phyloP scores from a whole-genome alignment of 2,113 vertebrate genomes.

The Alces alces region DNA sequence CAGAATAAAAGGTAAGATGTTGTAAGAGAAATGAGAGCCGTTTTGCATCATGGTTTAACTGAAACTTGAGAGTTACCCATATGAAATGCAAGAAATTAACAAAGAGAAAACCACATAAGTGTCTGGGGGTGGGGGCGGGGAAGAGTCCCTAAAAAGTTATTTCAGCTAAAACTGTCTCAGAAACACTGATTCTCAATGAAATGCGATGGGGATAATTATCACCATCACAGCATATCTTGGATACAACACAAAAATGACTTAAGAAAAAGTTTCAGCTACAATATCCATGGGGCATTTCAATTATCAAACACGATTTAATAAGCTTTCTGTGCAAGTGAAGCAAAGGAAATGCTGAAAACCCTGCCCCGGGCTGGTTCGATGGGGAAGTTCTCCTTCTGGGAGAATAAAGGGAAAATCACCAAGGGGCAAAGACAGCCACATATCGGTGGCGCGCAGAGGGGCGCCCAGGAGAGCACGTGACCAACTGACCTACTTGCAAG shows the following conservation, averaged over 20 bases:
- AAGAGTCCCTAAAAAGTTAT: not conserved
- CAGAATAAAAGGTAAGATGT: not conserved
- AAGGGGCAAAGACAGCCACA: not conserved
- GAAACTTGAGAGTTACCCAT: not conserved
- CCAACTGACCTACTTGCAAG: not conserved
- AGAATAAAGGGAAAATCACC: not conserved
- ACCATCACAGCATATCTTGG: not conserved
- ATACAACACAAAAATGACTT: not conserved
- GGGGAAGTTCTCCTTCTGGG: conserved; percentile 58
- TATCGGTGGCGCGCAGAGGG: not conserved
- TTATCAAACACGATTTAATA: not conserved
- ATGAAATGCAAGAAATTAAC: not conserved
- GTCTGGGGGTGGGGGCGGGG: fast-evolving
- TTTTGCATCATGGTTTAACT: fast-evolving
- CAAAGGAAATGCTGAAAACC: conserved; percentile 70
- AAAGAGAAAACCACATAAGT: not conserved
- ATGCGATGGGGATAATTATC: not conserved
- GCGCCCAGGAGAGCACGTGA: too few species aligned
- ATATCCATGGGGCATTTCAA: not conserved
- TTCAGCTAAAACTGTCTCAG: not conserved
- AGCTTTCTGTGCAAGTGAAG: not conserved
- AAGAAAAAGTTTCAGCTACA: not conserved
- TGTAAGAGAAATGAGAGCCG: too few species aligned
- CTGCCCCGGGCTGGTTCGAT: conserved; percentile 70
- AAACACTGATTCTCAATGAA: too few species aligned